Evolutionary conservation across 1,140 invertebrate genomes (phyloP).

Genomic region (Drosophila ambigua): DNA sequence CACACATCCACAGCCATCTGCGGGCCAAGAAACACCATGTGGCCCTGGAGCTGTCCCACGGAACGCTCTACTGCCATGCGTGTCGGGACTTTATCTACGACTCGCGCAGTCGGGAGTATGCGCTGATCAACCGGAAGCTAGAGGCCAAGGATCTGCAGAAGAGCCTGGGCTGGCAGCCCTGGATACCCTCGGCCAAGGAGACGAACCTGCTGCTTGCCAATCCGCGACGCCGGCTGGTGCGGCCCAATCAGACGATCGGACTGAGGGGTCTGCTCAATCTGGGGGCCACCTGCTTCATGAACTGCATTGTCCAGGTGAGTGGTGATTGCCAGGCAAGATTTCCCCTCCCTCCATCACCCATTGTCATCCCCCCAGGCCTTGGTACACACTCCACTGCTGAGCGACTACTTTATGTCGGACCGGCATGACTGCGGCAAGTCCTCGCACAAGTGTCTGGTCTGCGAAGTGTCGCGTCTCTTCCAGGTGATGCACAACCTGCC

Average conservation of each 20-base stretch:
- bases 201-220: constrained; percentile 88
- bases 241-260: constrained; percentile 93
- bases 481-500: constrained; percentile 84
- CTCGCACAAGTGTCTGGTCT: constrained; percentile 92
- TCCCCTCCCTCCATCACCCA: background rate
- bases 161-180: constrained; percentile 89
- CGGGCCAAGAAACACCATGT: constrained; percentile 92
- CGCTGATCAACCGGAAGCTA: constrained; percentile 85
- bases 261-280: constrained; percentile 97
- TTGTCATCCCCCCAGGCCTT: constrained; percentile 86
- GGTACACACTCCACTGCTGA: constrained; percentile 96
- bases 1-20: constrained; percentile 94
- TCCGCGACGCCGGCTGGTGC: constrained; percentile 91
- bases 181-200: constrained; percentile 92
- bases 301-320: constrained; percentile 95
- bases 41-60: constrained; percentile 94
- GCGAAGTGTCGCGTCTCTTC: constrained; percentile 94
- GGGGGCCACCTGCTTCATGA: constrained; percentile 99
- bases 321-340: background rate
- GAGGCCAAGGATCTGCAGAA: constrained; percentile 88
- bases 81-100: constrained; percentile 98
- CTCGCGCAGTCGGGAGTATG: constrained; percentile 87
- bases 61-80: constrained; percentile 95
- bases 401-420: constrained; percentile 98
- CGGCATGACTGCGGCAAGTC: constrained; percentile 92